Base-by-base conservation (phyloP, 2,888 invertebrate genomes). In the Diplazon laetatorius region DNA sequence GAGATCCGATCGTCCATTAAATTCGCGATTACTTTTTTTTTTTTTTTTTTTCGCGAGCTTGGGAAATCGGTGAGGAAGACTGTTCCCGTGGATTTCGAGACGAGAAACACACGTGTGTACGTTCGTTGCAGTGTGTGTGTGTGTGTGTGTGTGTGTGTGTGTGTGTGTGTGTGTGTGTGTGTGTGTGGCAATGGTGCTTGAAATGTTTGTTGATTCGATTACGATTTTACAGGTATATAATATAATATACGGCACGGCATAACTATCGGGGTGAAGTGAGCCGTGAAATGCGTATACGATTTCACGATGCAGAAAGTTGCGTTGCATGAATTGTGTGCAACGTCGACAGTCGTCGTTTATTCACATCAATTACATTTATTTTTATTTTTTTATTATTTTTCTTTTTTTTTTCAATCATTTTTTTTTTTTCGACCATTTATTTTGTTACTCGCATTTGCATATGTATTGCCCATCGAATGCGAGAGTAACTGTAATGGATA, bases 251-350 rank as follows among this genome's bases (percentile, higher is more conserved):
- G 68, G 14, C 22, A 10, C 52, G 62, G 18, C 66, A 62, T 37
- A 48, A 63, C 55, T 78, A 78, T 75, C 78, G 75, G 57, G 75
- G 78, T 71, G 75, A 78, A 78, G 66, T 66, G 52, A 78, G 78
- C 78, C 78, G 78, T 78, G 78, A 78, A 78, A 78, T 57, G 75
- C 75, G 68, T 71, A 78, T 75, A 72, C 71, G 78, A 78, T 78
- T 75, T 78, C 71, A 68, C 50, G 78, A 50, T 57, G 78, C 75
- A 50, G 78, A 75, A 72, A 75, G 71, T 78, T 66, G 78, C 60
- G 60, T 62, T 48, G 75, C 71, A 60, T 42, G 70, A 6, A 14
- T 50, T 48, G 52, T 35, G 30, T 6, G 6, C 30, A n/a, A 48
- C 62, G 30, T 30, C 16, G 46, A 62, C 62, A 71, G 71, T 75